Evolutionary conservation across 2,888 invertebrate species (phyloP).

Genomic region (Apodemia zela): DNA sequence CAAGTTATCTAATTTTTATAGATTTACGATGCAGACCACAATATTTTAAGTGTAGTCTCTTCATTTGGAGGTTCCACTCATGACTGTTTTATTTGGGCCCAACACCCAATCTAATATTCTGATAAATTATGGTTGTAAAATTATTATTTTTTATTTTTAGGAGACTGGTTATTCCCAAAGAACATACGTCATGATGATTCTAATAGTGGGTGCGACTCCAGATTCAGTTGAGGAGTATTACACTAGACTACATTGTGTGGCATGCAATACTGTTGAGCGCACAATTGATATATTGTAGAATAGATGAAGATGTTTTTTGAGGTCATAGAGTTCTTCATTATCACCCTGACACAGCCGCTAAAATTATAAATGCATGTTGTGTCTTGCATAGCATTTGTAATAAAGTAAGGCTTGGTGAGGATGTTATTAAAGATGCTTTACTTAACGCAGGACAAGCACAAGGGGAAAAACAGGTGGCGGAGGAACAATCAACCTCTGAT

Average conservation of each 20-base stretch:
- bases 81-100: too few relatives aligned
- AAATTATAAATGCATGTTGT: constrained; percentile 17
- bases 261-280: constrained; percentile 10
- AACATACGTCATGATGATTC: too few relatives aligned
- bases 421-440: too few relatives aligned
- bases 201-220: neutral
- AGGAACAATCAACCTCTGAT: neutral
- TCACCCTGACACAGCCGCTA: neutral
- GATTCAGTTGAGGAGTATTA: constrained; percentile 12
- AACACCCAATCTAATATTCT: too few relatives aligned
- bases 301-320: constrained; percentile 12
- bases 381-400: neutral
- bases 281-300: neutral
- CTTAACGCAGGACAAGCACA: neutral
- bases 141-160: too few relatives aligned
- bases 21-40: too few relatives aligned
- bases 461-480: neutral
- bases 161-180: too few relatives aligned
- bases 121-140: too few relatives aligned
- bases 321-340: constrained; percentile 16
- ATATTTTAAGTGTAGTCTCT: too few relatives aligned
- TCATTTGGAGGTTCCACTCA: too few relatives aligned
- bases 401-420: neutral
- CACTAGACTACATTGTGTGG: constrained; percentile 4
- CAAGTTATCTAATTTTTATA: too few relatives aligned